Evolutionary conservation across 2,113 vertebrate species (phyloP).

Genomic region (Bombycilla garrulus): DNA sequence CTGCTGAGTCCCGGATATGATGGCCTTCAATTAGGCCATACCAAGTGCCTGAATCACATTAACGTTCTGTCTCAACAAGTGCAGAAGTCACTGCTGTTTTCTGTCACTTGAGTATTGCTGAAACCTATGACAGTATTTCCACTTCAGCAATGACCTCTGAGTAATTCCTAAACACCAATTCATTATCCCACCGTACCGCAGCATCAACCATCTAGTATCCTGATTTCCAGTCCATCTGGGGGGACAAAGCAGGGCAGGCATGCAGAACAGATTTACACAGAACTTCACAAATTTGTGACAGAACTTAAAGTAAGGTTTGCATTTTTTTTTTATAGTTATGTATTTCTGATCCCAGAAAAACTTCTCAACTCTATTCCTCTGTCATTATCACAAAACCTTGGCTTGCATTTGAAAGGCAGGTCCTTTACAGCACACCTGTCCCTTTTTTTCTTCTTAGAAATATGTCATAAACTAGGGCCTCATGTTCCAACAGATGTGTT

Average conservation of each 20-base stretch:
- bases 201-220: neutral
- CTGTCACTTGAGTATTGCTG: neutral
- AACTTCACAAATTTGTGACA: neutral
- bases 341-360: neutral
- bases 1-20: neutral
- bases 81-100: neutral
- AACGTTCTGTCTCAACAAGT: neutral
- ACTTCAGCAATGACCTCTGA: neutral
- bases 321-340: neutral
- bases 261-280: neutral
- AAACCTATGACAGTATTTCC: neutral
- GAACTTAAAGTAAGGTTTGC: neutral
- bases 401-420: neutral
- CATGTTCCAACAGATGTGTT: neutral
- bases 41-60: neutral
- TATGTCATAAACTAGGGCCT: neutral
- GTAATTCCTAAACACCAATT: neutral
- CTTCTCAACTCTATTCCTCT: neutral
- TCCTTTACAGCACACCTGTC: neutral
- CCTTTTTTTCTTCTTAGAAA: neutral
- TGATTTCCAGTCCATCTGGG: neutral
- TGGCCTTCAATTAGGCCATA: neutral
- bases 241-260: neutral
- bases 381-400: neutral
- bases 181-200: rapidly evolving